Conservation (phyloP, 2,113 vertebrate genomes). For the Lampris incognitus region DNA sequence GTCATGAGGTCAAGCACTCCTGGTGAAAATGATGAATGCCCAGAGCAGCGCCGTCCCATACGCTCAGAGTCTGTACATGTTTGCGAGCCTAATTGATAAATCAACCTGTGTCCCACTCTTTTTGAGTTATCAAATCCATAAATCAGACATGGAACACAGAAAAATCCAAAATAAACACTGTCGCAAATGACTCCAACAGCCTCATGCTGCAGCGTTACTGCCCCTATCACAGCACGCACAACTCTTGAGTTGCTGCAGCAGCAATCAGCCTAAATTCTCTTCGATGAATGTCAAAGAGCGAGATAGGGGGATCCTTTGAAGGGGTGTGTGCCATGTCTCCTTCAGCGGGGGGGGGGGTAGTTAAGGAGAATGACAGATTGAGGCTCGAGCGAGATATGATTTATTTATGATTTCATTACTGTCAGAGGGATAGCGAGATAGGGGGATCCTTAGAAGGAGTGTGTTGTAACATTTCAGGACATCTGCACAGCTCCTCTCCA, state of each 20-base stretch:
- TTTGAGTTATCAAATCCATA: slow-evolving; percentile 18
- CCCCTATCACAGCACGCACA: slow-evolving; percentile 7
- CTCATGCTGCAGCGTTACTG: slow-evolving; percentile 19
- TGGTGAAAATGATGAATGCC: background rate
- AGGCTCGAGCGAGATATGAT: slow-evolving; percentile 31
- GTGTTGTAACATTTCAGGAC: slow-evolving; percentile 45
- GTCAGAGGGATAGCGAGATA: slow-evolving; percentile 24
- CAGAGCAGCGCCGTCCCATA: background rate
- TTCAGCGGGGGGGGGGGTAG: background rate
- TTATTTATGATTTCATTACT: slow-evolving; percentile 60
- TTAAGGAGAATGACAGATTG: slow-evolving; percentile 27
- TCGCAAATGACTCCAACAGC: background rate
- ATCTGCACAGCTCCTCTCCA: slow-evolving; percentile 42
- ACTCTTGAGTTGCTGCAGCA: slow-evolving; percentile 9
- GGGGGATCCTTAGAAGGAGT: slow-evolving; percentile 15
- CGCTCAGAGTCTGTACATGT: slow-evolving; percentile 6
- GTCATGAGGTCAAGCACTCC: background rate
- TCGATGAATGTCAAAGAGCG: slow-evolving; percentile 35
- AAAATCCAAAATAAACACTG: slow-evolving; percentile 27
- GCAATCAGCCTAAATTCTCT: slow-evolving; percentile 20
- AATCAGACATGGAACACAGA: background rate
- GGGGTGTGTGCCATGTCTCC: slow-evolving; percentile 1
- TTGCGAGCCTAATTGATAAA: slow-evolving; percentile 4
- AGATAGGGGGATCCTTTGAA: no score
- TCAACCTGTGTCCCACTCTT: slow-evolving; percentile 8